Base-by-base conservation (phyloP, 2,888 invertebrate genomes). In the Scaptomyza flava region DNA sequence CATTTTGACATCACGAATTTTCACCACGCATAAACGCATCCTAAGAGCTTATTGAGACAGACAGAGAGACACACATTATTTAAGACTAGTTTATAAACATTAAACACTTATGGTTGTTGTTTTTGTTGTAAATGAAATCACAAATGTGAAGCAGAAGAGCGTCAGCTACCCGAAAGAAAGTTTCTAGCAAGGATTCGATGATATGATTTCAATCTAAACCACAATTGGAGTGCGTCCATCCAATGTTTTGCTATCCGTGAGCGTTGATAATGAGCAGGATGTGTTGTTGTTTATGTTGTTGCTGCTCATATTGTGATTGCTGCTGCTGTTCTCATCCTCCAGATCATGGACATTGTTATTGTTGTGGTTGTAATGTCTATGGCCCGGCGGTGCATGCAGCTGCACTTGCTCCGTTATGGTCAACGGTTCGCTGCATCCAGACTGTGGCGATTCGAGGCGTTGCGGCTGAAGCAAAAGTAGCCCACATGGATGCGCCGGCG, bases 151-250 rank as follows among this genome's bases (percentile, higher is more conserved):
- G 78, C 74, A 77, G 68, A 68, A 52, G 23, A 58, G 51, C 59
- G 48, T 46, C 34, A 57, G 57, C 47, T 41, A 11, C 27, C 38
- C 38, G 12, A 43, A 23, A 31, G n/a, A 65, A 45, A 52, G 34
- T 27, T 38, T n/a, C 36, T 59, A 62, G 30, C 70, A 51, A 54
- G 20, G 27, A 27, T 27, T 36, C 34, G 30, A 60, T 11, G n/a
- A 54, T 17, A 14, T 7, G 54, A n/a, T 8, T 41, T 30, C 20
- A 43, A 51, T 3, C 54, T 73, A 81, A 8, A 92, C 92, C 70
- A 91, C 86, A 79, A 92, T 91, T 64, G 92, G 92, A 33, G 90
- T 86, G 48, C 92, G 90, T 31, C 89, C 82, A 81, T 92, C 92
- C 62, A 91, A 71, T 51, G 91, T 91, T 75, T 90, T 91, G 77